Evolutionary conservation across 2,888 invertebrate species (phyloP).

Genomic region (Chymomyza procnemis): DNA sequence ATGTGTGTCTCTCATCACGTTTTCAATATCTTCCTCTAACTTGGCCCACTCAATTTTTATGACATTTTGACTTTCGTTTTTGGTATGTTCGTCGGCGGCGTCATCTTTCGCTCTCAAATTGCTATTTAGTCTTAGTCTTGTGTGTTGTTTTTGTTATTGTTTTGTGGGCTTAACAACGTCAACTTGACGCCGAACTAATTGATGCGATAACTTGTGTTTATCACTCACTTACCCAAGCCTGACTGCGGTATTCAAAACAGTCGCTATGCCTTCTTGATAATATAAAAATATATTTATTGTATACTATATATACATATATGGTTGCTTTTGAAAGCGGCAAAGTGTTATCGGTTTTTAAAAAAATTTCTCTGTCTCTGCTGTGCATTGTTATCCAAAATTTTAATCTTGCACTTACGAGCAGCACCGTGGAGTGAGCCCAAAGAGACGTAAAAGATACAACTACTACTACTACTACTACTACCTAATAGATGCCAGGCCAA

Average conservation of each 20-base stretch:
- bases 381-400: constrained; percentile 58
- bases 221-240: constrained; percentile 63
- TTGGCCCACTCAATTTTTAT: constrained; percentile 31
- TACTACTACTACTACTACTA: too few relatives aligned
- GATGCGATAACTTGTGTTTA: constrained; percentile 71
- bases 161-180: constrained; percentile 63
- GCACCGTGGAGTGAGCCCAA: neutral
- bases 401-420: constrained; percentile 68
- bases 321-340: neutral
- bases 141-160: constrained; percentile 25
- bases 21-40: neutral
- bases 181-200: constrained; percentile 72
- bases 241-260: neutral
- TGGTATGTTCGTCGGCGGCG: constrained; percentile 6
- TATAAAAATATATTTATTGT: neutral
- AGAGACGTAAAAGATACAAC: constrained; percentile 3
- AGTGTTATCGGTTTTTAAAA: neutral
- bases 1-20: neutral
- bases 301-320: neutral
- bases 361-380: constrained; percentile 42
- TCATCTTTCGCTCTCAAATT: constrained; percentile 8
- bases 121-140: constrained; percentile 25
- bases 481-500: neutral
- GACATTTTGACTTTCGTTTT: constrained; percentile 53
- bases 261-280: neutral